Evolutionary conservation across 2,888 invertebrate species (phyloP).

Genomic region (Lagria hirta): DNA sequence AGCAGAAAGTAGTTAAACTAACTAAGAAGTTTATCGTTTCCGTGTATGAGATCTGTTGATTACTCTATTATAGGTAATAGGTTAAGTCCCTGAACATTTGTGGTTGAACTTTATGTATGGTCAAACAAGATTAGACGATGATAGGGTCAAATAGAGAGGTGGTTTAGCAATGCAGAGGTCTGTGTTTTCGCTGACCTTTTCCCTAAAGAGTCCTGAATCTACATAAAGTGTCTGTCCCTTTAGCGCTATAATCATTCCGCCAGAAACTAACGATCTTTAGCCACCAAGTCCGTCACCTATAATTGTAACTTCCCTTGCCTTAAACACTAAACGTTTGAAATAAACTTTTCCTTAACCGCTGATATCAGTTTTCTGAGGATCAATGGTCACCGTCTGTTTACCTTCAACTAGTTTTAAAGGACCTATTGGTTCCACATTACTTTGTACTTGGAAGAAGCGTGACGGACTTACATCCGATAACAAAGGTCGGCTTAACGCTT

Average conservation of each 20-base stretch:
- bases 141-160: constrained; percentile 23
- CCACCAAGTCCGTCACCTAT: constrained; percentile 10
- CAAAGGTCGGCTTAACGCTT: constrained; percentile 28
- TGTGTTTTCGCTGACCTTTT: constrained; percentile 23
- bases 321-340: too few species aligned
- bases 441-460: constrained; percentile 27
- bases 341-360: background rate
- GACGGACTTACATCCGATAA: constrained; percentile 27
- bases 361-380: constrained; percentile 17
- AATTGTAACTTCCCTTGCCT: too few species aligned
- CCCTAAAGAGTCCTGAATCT: constrained; percentile 25
- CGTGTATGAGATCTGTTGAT: constrained; percentile 10
- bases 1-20: too few species aligned
- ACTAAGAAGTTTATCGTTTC: too few species aligned
- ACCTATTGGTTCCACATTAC: constrained; percentile 27
- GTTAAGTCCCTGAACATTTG: constrained; percentile 24
- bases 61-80: constrained; percentile 25
- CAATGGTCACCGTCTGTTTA: constrained; percentile 24
- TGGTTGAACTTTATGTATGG: constrained; percentile 23
- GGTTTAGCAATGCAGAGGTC: constrained; percentile 20
- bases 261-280: constrained; percentile 20
- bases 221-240: constrained; percentile 29
- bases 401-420: constrained; percentile 22
- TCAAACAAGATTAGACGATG: constrained; percentile 27
- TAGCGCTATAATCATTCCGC: constrained; percentile 25